Conservation (phyloP, 2,888 invertebrate genomes). For the Clistopyga incitator region DNA sequence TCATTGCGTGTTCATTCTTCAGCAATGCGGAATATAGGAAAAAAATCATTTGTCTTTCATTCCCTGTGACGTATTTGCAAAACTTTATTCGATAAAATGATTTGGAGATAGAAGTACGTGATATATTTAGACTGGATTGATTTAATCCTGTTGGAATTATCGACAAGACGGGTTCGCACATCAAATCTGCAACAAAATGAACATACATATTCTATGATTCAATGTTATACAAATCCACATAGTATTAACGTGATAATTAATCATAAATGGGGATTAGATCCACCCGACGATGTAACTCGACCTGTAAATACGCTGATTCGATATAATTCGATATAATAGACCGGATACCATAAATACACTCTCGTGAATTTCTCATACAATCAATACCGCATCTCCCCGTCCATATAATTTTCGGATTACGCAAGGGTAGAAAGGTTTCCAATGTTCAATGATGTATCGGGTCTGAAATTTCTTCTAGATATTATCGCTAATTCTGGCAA, state of each 20-base stretch:
- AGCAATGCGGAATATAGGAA: slow-evolving; percentile 19
- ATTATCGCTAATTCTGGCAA: slow-evolving; percentile 57
- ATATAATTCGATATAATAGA: not conserved
- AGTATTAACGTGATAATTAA: too few species aligned
- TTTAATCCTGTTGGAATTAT: not conserved
- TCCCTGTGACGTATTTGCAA: slow-evolving; percentile 24
- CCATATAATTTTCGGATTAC: not conserved
- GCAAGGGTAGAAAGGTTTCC: not conserved
- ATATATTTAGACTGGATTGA: not conserved
- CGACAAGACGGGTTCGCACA: not conserved
- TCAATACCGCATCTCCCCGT: not conserved
- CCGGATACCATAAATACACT: not conserved
- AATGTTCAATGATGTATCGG: slow-evolving; percentile 17
- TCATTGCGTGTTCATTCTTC: slow-evolving; percentile 42
- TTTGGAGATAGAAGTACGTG: not conserved
- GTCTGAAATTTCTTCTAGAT: slow-evolving; percentile 36
- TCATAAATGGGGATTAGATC: not conserved
- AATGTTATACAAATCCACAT: too few species aligned
- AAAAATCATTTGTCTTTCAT: not conserved
- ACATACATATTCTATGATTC: too few species aligned
- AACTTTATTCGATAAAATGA: not conserved
- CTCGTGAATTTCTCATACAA: slow-evolving; percentile 30
- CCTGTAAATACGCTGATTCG: too few species aligned
- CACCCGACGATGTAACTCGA: not conserved
- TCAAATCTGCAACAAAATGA: not conserved